phyloP scores from a whole-genome alignment of 2,888 invertebrate genomes.

The Sphinx pinastri region DNA sequence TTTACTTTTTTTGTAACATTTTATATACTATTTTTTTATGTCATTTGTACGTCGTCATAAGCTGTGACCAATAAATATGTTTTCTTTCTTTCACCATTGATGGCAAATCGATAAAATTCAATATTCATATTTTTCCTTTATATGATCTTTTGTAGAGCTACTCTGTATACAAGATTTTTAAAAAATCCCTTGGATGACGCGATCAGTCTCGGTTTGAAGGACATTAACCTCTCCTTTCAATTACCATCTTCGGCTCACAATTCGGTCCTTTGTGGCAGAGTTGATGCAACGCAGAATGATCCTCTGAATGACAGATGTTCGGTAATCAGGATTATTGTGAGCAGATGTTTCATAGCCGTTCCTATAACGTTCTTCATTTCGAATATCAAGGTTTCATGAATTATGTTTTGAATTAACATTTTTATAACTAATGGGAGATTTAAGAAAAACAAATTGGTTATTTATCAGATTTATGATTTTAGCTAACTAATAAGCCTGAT shows the following conservation, averaged over 20 bases:
- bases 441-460: no score
- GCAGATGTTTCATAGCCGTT: not conserved
- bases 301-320: constrained; percentile 9
- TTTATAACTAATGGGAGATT: not conserved
- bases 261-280: constrained; percentile 73
- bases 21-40: no score
- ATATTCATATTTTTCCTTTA: not conserved
- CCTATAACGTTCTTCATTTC: not conserved
- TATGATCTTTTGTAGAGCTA: constrained; percentile 15
- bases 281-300: constrained; percentile 5
- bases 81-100: not conserved
- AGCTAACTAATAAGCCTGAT: not conserved
- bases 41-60: no score
- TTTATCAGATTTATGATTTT: not conserved
- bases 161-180: constrained; percentile 49
- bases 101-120: not conserved
- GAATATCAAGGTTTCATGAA: no score
- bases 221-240: constrained; percentile 78
- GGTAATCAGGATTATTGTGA: constrained; percentile 13
- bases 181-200: constrained; percentile 67
- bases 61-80: no score
- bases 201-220: constrained; percentile 74
- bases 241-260: constrained; percentile 82
- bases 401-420: not conserved
- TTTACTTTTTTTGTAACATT: no score